These are phyloP conservation scores for Dendrocincla fuliginosa DNA, from an alignment of 2,797 vertebrate species.

Conservation along the genomic window DNA sequence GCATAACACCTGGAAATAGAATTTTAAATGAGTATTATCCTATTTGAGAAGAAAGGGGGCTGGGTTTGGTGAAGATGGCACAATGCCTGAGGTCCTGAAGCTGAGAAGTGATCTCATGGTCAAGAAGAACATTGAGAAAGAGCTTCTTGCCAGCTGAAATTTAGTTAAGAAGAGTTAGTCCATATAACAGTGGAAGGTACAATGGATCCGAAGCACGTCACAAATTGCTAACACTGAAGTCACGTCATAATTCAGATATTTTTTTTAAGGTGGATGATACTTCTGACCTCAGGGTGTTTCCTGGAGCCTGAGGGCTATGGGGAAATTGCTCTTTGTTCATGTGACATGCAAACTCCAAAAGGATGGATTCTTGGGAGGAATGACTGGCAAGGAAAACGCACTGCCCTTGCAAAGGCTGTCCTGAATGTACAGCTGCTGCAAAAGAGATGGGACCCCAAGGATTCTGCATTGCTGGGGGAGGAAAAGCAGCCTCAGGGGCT, in stretches of 20 bases:
- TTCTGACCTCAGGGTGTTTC: not conserved
- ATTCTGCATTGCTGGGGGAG: too few species aligned
- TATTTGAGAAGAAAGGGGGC: not conserved
- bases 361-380: not conserved
- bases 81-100: not conserved
- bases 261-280: not conserved
- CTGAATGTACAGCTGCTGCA: not conserved
- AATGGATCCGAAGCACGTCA: not conserved
- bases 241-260: not conserved
- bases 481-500: too few species aligned
- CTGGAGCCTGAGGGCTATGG: not conserved
- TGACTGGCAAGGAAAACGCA: not conserved
- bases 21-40: not conserved
- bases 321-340: not conserved
- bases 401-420: not conserved
- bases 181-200: not conserved
- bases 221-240: not conserved
- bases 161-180: not conserved
- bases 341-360: not conserved
- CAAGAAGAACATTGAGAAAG: not conserved
- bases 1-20: not conserved
- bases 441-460: too few species aligned
- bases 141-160: not conserved
- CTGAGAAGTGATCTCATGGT: not conserved
- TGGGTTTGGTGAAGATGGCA: not conserved